Evolutionary conservation across 2,797 vertebrate species (phyloP).

Genomic region (Odontamblyopus lacepedii): DNA sequence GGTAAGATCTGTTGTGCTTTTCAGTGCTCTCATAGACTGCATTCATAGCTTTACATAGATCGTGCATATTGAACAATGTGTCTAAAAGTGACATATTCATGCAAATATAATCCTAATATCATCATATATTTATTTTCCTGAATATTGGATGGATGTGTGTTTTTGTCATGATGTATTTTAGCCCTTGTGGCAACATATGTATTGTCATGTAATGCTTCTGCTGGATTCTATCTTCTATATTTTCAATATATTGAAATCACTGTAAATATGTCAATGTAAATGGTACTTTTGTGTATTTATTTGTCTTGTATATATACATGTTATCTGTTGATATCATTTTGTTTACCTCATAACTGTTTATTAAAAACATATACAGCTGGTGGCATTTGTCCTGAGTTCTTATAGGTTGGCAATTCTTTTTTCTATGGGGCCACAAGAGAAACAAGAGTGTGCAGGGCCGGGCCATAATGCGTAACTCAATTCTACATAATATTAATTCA

Average conservation of each 20-base stretch:
- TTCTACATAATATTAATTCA: no score
- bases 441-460: no score
- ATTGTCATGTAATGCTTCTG: neutral
- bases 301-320: neutral
- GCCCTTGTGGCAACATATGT: no score
- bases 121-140: neutral
- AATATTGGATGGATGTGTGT: neutral
- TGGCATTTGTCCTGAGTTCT: neutral
- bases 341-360: neutral
- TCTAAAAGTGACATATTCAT: neutral
- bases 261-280: neutral
- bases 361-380: neutral
- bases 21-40: no score
- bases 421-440: no score
- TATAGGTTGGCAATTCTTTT: no score
- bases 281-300: neutral
- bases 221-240: neutral
- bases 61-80: neutral
- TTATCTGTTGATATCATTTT: neutral
- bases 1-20: no score
- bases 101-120: neutral
- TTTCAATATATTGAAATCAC: neutral
- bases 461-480: no score
- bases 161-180: neutral
- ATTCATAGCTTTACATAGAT: neutral